Conservation (phyloP, 2,113 vertebrate genomes). For the Guaruba guarouba region DNA sequence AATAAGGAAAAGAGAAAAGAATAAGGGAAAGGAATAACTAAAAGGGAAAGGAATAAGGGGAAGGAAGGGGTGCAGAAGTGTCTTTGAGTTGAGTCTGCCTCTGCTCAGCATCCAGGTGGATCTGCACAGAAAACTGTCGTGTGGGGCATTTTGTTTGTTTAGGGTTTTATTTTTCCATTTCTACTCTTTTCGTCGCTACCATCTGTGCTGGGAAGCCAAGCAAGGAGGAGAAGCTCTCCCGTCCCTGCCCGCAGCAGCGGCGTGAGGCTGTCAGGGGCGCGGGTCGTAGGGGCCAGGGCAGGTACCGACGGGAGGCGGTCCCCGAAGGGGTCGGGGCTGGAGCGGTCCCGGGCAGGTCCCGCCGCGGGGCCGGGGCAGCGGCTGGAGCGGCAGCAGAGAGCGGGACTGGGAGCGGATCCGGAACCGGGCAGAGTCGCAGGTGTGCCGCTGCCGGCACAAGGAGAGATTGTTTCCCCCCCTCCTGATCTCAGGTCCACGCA, state of each 20-base stretch:
- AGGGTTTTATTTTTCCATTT: no score
- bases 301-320: neutral
- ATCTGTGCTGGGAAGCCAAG: neutral
- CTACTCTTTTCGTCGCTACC: neutral
- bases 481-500: neutral
- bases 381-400: accelerated
- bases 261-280: neutral
- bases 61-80: neutral
- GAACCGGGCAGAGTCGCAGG: neutral
- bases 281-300: neutral
- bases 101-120: neutral
- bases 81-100: neutral
- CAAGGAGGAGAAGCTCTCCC: neutral
- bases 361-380: neutral
- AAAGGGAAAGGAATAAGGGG: neutral
- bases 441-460: neutral
- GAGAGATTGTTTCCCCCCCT: no score
- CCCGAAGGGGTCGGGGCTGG: neutral
- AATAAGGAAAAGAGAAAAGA: neutral
- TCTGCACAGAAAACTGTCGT: neutral
- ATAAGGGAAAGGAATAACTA: neutral
- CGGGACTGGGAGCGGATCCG: neutral
- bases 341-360: neutral
- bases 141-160: neutral
- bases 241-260: neutral